Percentiles rank a stretch among this genome's conserved stretches.
Conservation (phyloP, 2,113 vertebrate species). For the Cariama cristata region DNA sequence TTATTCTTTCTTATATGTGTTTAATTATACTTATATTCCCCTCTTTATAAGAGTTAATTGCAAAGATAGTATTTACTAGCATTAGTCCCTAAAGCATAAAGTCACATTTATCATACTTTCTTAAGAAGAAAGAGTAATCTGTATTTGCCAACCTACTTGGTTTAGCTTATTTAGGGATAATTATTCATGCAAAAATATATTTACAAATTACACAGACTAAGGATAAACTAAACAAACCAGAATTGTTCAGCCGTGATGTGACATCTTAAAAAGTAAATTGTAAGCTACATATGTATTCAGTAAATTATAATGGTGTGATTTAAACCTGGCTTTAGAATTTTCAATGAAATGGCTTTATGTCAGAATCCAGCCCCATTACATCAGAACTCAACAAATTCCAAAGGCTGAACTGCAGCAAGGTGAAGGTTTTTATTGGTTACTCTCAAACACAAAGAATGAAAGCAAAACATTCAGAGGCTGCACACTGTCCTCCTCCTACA, state of each 20-base stretch:
- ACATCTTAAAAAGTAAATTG: neutral
- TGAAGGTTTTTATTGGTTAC: neutral
- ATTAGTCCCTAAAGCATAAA: neutral
- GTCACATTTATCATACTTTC: neutral
- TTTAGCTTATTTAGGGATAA: neutral
- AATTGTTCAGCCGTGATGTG: neutral
- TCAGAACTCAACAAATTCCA: neutral
- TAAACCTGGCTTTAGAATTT: neutral
- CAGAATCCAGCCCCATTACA: neutral
- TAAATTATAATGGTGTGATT: neutral
- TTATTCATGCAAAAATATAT: slow-evolving; percentile 42
- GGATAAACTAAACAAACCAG: neutral
- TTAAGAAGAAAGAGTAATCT: neutral
- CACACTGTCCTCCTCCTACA: neutral
- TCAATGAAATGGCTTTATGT: neutral
- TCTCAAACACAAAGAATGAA: neutral
- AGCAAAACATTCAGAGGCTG: neutral
- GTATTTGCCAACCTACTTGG: neutral
- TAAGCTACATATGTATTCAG: neutral
- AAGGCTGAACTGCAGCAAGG: neutral
- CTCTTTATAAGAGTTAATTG: neutral
- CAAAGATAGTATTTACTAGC: neutral
- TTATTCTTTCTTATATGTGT: neutral
- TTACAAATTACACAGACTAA: neutral
- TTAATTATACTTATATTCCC: neutral